Evolutionary conservation across 2,113 vertebrate species (phyloP).

Genomic region (Piaya cayana): DNA sequence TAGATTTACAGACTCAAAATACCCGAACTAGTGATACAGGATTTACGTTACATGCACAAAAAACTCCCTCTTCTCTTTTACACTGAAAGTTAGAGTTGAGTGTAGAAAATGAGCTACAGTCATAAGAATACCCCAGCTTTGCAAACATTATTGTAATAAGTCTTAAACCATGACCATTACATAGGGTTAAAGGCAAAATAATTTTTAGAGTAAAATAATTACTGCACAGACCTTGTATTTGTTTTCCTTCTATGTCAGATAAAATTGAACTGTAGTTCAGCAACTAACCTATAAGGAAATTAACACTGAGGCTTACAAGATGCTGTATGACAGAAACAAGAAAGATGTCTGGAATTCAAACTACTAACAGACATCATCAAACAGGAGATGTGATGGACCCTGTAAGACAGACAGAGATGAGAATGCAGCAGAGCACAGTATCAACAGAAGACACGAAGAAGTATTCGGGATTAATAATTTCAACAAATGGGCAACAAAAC

Average conservation of each 20-base stretch:
- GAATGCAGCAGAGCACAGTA: neutral
- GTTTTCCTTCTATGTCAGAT: neutral
- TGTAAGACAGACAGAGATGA: neutral
- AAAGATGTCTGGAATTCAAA: neutral
- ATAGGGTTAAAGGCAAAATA: neutral
- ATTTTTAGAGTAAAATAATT: neutral
- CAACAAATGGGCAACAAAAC: neutral
- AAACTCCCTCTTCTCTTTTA: neutral
- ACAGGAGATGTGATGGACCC: neutral
- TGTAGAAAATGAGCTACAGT: neutral
- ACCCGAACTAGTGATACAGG: neutral
- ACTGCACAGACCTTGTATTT: neutral
- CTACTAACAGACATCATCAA: neutral
- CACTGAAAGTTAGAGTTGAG: neutral
- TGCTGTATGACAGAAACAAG: neutral
- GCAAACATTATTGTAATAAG: neutral
- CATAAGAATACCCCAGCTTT: neutral
- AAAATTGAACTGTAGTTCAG: neutral
- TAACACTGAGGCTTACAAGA: neutral
- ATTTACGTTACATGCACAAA: neutral
- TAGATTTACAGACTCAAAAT: neutral
- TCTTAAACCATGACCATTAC: neutral
- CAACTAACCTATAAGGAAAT: neutral
- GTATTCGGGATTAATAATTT: neutral
- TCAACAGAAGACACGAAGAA: neutral